Base-by-base conservation (phyloP, 2,113 vertebrate species). In the Corythornis madagascariensis region DNA sequence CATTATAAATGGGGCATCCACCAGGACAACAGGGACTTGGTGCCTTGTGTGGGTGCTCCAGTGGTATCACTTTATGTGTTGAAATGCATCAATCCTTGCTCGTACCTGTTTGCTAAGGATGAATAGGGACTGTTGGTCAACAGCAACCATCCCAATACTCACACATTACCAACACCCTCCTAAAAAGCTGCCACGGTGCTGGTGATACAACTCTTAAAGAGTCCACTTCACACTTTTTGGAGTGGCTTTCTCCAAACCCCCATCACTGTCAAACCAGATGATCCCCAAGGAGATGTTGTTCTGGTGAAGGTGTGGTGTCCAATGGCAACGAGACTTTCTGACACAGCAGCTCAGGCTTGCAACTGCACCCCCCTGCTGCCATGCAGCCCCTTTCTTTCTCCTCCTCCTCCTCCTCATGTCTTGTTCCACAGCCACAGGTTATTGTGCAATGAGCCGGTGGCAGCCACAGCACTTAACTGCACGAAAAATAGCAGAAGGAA, bases 401-500 rank as follows among this genome's bases (percentile, higher is more conserved):
- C 22, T 77, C 31, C 35, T 75, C 52, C 52, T 88, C 35, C 20
- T 87, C 29, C 55, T 86, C 19, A 22, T 1, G 2, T 43, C 90
- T 89, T 0, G 0, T 66, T 94, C 31, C 43, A 76, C 11, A 83
- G 79, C 35, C 83, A 83, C 10, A 6, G 45, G 20, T 89, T 65
- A 70, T 25, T 79, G 53, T 72, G 66, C 35, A 78, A 86, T 17
- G 83, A 86, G 53, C 11, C 3, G 1, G 55, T 75, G 74, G 80
- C 91, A 86, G 77, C 64, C 52, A 69, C 82, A 56, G 82, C 33
- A 60, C 45, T 86, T 69, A 90, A 75, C 63, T 87, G 71, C 50
- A 70, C 22, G 91, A 94, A 95, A 96, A 94, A 89, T 48, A 89
- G 81, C 86, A 92, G 81, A 89, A 91, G 92, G 94, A 96, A 96